Conservation (phyloP, 1,140 invertebrate genomes). For the Macrosteles quadrilineatus region DNA sequence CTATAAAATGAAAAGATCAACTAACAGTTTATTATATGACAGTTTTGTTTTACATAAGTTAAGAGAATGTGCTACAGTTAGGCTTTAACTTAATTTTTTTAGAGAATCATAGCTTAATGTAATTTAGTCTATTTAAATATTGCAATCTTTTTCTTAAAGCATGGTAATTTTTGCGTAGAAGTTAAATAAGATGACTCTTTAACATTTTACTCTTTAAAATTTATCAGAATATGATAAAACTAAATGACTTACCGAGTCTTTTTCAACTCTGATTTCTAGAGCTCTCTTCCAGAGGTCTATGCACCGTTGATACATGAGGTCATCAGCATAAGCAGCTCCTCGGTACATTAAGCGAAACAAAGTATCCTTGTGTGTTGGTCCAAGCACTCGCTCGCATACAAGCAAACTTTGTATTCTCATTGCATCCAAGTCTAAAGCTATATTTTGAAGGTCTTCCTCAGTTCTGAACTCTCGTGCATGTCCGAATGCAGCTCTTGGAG, state of each 20-base stretch:
- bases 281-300: slow-evolving; percentile 83
- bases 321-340: slow-evolving; percentile 85
- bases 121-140: no score
- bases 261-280: slow-evolving; percentile 74
- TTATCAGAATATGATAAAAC: no score
- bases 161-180: no score
- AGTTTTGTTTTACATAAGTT: no score
- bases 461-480: slow-evolving; percentile 71
- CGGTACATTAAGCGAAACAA: slow-evolving; percentile 75
- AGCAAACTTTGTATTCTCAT: slow-evolving; percentile 81
- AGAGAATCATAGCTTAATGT: no score
- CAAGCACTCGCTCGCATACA: slow-evolving; percentile 80
- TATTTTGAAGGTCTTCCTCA: slow-evolving; percentile 67
- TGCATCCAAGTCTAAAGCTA: slow-evolving; percentile 73
- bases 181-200: no score
- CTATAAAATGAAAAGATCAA: no score
- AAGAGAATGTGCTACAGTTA: no score
- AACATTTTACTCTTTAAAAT: no score
- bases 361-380: slow-evolving; percentile 79
- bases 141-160: no score
- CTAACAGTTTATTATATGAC: no score
- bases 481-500: slow-evolving; percentile 61
- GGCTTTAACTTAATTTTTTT: no score
- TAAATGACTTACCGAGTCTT: slow-evolving; percentile 65
- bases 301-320: slow-evolving; percentile 78